phyloP scores from a whole-genome alignment of 2,888 invertebrate genomes.

The Sturmia bella region DNA sequence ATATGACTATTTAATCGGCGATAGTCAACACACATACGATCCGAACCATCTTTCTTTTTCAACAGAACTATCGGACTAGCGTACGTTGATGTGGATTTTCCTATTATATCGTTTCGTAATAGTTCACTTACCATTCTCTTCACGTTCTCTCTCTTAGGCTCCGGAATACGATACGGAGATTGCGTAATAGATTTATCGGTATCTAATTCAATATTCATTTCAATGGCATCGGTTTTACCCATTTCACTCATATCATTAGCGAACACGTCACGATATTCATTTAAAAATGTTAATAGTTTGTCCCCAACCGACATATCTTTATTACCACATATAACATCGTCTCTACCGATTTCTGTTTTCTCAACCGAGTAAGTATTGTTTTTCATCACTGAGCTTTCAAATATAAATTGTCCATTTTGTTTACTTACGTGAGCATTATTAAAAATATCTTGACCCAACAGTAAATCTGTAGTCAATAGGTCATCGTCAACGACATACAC shows the following conservation, averaged over 20 bases:
- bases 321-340: constrained; percentile 29
- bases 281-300: constrained; percentile 13
- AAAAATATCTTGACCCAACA: too few species aligned
- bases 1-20: constrained; percentile 53
- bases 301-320: background rate
- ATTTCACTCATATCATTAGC: constrained; percentile 48
- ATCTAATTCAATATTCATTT: constrained; percentile 51
- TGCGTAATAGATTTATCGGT: constrained; percentile 39
- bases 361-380: background rate
- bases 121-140: constrained; percentile 40
- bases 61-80: constrained; percentile 52
- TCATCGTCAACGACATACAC: constrained; percentile 37
- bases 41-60: constrained; percentile 62
- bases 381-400: too few species aligned
- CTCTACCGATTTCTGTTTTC: background rate
- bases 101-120: constrained; percentile 48
- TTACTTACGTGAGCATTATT: too few species aligned
- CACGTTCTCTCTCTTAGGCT: constrained; percentile 37
- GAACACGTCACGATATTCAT: constrained; percentile 38
- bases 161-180: constrained; percentile 51
- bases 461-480: too few species aligned
- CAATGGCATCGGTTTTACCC: constrained; percentile 41
- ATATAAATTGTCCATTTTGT: too few species aligned
- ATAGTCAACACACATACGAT: too few species aligned
- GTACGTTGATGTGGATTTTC: constrained; percentile 52